These are phyloP conservation scores for Cottus gobio DNA, from an alignment of 2,113 vertebrate species.

Conservation along the genomic window DNA sequence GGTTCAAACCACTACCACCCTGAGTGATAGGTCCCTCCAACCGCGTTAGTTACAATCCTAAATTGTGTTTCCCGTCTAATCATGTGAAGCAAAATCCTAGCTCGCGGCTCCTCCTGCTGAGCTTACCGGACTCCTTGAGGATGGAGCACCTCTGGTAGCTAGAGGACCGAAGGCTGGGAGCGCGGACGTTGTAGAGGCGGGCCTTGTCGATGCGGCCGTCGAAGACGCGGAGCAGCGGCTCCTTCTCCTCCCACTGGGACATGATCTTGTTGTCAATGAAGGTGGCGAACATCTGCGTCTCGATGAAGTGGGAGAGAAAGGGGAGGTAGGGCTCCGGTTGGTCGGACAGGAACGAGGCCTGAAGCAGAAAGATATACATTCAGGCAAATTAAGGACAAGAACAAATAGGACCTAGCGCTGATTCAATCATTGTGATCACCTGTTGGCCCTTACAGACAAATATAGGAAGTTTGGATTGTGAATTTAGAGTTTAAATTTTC, in stretches of 20 bases:
- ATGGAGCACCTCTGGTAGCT: slow-evolving; percentile 90
- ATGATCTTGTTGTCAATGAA: slow-evolving; percentile 97
- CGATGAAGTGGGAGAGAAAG: slow-evolving; percentile 95
- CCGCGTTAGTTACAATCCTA: not conserved
- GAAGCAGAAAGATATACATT: not conserved
- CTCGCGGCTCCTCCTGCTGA: not conserved
- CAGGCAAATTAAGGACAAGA: not conserved
- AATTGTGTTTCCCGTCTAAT: not conserved
- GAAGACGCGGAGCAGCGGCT: slow-evolving; percentile 90
- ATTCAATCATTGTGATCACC: not conserved
- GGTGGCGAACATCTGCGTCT: slow-evolving; percentile 97
- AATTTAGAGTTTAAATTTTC: no score
- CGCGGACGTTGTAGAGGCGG: slow-evolving; percentile 88
- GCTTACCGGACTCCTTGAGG: slow-evolving; percentile 90
- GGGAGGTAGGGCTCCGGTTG: slow-evolving; percentile 94
- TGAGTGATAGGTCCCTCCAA: not conserved
- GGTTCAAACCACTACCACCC: not conserved
- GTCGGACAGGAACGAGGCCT: slow-evolving; percentile 96
- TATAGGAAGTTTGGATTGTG: not conserved
- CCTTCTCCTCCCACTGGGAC: slow-evolving; percentile 95
- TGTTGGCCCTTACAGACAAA: not conserved
- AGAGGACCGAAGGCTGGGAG: slow-evolving; percentile 88
- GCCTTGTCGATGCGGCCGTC: slow-evolving; percentile 91
- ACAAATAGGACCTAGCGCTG: not conserved
- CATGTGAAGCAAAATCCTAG: not conserved